Base-by-base conservation (phyloP, 2,888 invertebrate genomes). In the Philopedon plagiatum region DNA sequence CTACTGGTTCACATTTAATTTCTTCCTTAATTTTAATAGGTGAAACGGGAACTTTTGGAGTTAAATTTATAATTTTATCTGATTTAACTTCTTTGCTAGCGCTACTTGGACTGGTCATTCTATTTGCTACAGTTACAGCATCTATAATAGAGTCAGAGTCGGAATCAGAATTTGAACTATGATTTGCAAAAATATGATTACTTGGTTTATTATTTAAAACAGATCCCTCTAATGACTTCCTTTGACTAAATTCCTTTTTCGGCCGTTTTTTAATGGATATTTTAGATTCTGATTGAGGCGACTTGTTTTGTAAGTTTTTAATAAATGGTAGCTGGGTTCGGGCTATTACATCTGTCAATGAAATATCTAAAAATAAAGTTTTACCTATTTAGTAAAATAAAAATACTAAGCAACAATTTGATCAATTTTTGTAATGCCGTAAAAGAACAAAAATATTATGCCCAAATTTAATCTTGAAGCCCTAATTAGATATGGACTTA, bases 331-430 rank as follows among this genome's bases (percentile, higher is more conserved):
- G 78, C 76, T 83, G 84, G 9, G 85, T 82, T 77, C 91, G 83
- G 65, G 83, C 85, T 79, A 88, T 89, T 80, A 92, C 88, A 85
- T 92, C 95, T 78, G 92, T 90, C 62, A 96, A 84, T 7, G 91
- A 91, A 77, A 96, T 92, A 57, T 92, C 75, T 75, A 21, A 63
- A 60, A 69, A 34, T 8, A 61, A 57, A 29, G 37, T 49, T 46
- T 23, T 34, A 34, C 7, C n/a, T 34, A 2, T 9, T 34, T 34
- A 34, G 29, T 29, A 29, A 4, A 60, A n/a, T 41, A 18, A 15
- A 15, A 57, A 57, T 54, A 19, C n/a, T n/a, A n/a, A n/a, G n/a
- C n/a, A n/a, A n/a, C n/a, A n/a, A n/a, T n/a, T n/a, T n/a, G n/a
- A n/a, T n/a, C n/a, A n/a, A n/a, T n/a, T n/a, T n/a, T n/a, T n/a